Conservation (phyloP, 2,797 vertebrate species). For the Microctenopoma steveboyesi region DNA sequence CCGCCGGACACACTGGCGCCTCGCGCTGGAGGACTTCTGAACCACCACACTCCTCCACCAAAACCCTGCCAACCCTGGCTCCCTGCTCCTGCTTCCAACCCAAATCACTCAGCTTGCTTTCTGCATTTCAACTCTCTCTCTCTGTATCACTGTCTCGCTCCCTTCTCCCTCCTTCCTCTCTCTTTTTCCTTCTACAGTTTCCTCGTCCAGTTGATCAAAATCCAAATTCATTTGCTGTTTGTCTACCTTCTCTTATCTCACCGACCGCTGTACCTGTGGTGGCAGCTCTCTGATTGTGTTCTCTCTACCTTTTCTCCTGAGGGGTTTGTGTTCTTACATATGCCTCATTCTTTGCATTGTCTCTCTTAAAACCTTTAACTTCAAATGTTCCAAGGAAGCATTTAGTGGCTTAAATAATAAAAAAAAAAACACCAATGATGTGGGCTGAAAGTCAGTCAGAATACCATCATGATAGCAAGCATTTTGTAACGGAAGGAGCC, state of each 20-base stretch:
- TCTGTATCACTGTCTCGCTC: constrained; percentile 27
- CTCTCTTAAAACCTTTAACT: constrained; percentile 66
- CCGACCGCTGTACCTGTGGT: constrained; percentile 45
- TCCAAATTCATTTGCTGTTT: constrained; percentile 71
- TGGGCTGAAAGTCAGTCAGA: constrained; percentile 72
- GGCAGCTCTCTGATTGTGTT: constrained; percentile 58
- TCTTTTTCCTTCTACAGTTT: constrained; percentile 57
- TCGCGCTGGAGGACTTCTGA: constrained; percentile 92
- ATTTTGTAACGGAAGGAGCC: constrained; percentile 70
- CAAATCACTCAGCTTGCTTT: constrained; percentile 79
- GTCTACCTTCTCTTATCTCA: constrained; percentile 45
- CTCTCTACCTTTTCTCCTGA: constrained; percentile 57
- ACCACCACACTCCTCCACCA: constrained; percentile 90
- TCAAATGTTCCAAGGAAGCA: constrained; percentile 81
- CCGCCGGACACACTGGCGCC: constrained; percentile 91
- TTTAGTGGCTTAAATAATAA: constrained; percentile 77
- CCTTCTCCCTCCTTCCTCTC: constrained; percentile 45
- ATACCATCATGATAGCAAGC: constrained; percentile 70
- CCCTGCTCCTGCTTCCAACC: constrained; percentile 75
- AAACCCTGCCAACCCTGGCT: constrained; percentile 85
- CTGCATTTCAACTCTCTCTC: constrained; percentile 51
- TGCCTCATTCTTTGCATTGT: constrained; percentile 52
- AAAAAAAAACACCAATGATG: constrained; percentile 60
- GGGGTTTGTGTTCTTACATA: constrained; percentile 60
- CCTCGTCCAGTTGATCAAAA: constrained; percentile 55